Evolutionary conservation across 2,113 vertebrate genomes (phyloP).

Genomic region (Dromaius novaehollandiae): DNA sequence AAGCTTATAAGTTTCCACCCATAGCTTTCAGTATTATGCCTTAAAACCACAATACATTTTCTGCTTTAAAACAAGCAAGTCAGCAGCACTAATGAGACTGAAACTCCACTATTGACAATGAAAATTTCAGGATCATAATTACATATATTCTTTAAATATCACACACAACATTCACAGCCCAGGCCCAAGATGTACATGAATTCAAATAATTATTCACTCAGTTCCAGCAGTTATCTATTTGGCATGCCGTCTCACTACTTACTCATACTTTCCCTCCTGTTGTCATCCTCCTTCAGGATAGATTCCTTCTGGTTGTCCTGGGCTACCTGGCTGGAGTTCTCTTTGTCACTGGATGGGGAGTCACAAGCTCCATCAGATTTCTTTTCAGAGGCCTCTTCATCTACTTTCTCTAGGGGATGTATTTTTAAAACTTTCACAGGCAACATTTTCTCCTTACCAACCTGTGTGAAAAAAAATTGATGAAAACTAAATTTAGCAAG

Average conservation of each 20-base stretch:
- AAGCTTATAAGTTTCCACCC: not conserved
- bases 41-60: not conserved
- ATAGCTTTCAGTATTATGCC: not conserved
- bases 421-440: conserved; percentile 89
- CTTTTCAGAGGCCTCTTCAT: conserved; percentile 86
- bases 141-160: not conserved
- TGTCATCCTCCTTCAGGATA: conserved; percentile 85
- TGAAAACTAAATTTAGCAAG: not conserved
- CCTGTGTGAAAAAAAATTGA: conserved; percentile 66
- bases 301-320: conserved; percentile 90
- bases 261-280: conserved; percentile 88
- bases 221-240: not conserved
- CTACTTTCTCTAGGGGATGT: conserved; percentile 87
- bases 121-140: not conserved
- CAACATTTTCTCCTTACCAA: conserved; percentile 91
- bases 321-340: conserved; percentile 87
- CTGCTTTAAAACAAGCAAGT: not conserved
- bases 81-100: not conserved
- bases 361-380: conserved; percentile 93
- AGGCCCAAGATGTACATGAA: rapidly evolving
- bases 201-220: not conserved
- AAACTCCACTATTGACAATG: not conserved
- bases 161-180: not conserved
- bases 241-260: conserved; percentile 63
- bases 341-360: conserved; percentile 98